Evolutionary conservation across 2,888 invertebrate species (phyloP), one percentile per base, ranked within the genome.

Genomic region (Coelinius sp.): DNA sequence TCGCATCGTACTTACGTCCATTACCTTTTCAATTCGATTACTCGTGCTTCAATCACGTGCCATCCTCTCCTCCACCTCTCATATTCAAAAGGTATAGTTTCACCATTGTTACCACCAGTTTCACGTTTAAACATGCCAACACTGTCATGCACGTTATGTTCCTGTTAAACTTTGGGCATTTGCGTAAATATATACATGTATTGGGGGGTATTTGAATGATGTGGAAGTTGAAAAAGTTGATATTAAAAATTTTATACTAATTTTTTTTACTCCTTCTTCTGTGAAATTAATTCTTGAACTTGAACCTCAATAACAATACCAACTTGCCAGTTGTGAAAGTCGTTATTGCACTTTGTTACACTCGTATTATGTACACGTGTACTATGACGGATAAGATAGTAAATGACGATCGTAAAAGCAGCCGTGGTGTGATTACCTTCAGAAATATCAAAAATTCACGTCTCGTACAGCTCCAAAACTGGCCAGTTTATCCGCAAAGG

Each of bases 21-120:
- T 77, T 77, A 77, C 75, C 75, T 77, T 77, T 74, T 75, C 76
- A 75, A 77, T 77, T 77, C 77, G 73, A 77, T 77, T 77, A 77
- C 75, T 73, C 73, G 76, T 70, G 76, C 73, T 76, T 77, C 75
- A 77, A 77, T 76, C 77, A 73, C 71, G 73, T 63, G 63, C 25
- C 63, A 63, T 63, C 14, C 35, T 10, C 64, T 20, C 66, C n/a
- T 27, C 35, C 17, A 35, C 62, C 41, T 38, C 41, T 38, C 41
- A 24, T 22, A 20, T 24, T n/a, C 41, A 2, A 22, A 38, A 24
- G 8, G n/a, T 14, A 8, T 31, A 17, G 20, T 49, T 49, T 14
- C 46, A 49, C 46, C 46, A 49, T 49, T 49, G 46, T 49, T 49
- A 17, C 46, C 46, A 20, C 17, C 46, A 49, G 46, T 49, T 49